Evolutionary conservation across 2,797 vertebrate genomes (phyloP).

Genomic region (Lemur catta): DNA sequence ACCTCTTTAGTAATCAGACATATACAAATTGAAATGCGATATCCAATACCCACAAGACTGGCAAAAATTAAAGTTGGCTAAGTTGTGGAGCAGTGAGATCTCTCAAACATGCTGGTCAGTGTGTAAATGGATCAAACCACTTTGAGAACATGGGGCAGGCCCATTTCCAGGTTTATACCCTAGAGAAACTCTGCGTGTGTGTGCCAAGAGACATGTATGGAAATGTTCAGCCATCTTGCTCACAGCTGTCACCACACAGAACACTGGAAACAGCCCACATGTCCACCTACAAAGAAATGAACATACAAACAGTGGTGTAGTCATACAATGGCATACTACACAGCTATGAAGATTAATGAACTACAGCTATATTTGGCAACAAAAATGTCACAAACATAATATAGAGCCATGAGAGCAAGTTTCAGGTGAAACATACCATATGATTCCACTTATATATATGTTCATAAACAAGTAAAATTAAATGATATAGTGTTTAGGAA

Average conservation of each 20-base stretch:
- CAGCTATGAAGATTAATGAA: not conserved
- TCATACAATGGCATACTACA: not conserved
- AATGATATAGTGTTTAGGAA: not conserved
- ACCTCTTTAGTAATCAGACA: not conserved
- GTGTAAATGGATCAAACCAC: not conserved
- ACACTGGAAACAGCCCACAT: not conserved
- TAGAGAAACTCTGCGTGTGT: not conserved
- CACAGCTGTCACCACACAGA: not conserved
- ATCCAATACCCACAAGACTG: not conserved
- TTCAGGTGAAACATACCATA: not conserved
- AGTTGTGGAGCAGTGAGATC: not conserved
- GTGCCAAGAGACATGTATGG: not conserved
- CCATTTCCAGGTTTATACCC: not conserved
- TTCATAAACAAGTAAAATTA: not conserved
- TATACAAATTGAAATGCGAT: not conserved
- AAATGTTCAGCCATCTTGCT: not conserved
- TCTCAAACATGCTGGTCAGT: not conserved
- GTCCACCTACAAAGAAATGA: not conserved
- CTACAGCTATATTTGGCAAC: accelerated
- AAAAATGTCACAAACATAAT: not conserved
- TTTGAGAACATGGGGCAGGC: not conserved
- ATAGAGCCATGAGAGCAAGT: not conserved
- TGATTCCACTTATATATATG: not conserved
- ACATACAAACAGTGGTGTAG: not conserved
- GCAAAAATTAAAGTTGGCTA: not conserved